phyloP scores from a whole-genome alignment of 2,888 invertebrate species.

The Acrobasis consociella region DNA sequence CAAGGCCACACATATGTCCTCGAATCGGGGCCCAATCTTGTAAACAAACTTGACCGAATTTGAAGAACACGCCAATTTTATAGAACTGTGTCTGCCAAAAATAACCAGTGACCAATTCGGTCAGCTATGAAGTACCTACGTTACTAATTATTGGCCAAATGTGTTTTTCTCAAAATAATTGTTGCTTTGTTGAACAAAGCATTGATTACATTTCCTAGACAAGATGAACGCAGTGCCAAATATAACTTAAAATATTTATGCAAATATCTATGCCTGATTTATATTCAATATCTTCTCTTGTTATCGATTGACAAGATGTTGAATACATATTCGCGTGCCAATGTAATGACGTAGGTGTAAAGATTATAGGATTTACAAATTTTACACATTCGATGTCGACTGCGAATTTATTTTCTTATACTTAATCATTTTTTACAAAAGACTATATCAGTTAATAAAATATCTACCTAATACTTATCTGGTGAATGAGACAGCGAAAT shows the following conservation, averaged over 20 bases:
- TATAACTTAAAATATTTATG: conserved; percentile 13
- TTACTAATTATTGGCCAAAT: not conserved
- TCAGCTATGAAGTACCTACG: conserved; percentile 7
- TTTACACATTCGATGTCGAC: conserved; percentile 1
- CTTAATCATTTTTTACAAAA: not conserved
- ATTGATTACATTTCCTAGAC: not conserved
- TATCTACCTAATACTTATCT: conserved; percentile 38
- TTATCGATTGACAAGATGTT: conserved; percentile 16
- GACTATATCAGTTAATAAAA: conserved; percentile 1
- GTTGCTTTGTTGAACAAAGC: not conserved
- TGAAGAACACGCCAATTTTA: conserved; percentile 12
- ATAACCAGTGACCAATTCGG: conserved; percentile 6
- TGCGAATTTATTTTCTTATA: not conserved
- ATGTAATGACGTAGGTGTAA: conserved; percentile 6
- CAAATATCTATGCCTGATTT: conserved; percentile 10
- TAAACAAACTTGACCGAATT: conserved; percentile 29
- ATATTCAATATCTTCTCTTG: conserved; percentile 14
- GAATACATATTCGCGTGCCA: conserved; percentile 17
- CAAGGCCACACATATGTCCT: conserved; percentile 61
- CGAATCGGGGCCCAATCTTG: conserved; percentile 27
- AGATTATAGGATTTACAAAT: conserved; percentile 10
- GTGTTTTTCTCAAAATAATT: conserved; percentile 3
- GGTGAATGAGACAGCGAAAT: conserved; percentile 67
- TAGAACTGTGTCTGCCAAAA: conserved; percentile 20
- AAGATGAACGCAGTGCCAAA: not conserved